phyloP scores from a whole-genome alignment of 2,888 invertebrate genomes.

The Callinectes sapidus region DNA sequence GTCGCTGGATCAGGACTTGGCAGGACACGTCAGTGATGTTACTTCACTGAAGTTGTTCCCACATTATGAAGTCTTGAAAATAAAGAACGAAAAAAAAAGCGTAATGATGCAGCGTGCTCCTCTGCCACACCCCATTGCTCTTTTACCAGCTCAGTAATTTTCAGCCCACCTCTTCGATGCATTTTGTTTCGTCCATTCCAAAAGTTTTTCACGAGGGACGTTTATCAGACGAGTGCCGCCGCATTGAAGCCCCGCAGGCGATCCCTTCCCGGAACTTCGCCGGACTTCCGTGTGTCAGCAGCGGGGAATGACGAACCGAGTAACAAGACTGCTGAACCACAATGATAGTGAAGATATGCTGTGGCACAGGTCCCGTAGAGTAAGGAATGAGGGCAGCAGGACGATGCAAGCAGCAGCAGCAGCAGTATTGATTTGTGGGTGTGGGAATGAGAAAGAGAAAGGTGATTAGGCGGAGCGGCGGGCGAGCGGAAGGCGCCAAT shows the following conservation, averaged over 20 bases:
- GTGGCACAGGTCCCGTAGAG: neutral
- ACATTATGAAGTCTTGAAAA: neutral
- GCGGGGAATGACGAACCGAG: neutral
- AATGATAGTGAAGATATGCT: neutral
- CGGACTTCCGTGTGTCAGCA: neutral
- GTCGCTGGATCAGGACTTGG: neutral
- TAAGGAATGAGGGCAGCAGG: neutral
- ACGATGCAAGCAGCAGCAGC: neutral
- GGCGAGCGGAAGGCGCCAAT: conserved; percentile 21
- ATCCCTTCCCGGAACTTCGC: neutral
- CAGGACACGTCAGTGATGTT: neutral
- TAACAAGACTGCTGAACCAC: neutral
- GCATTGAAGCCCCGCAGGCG: neutral
- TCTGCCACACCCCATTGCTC: neutral
- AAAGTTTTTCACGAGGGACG: neutral
- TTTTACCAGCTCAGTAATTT: neutral
- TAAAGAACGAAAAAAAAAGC: neutral
- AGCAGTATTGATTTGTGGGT: conserved; percentile 1
- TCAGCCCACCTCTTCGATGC: neutral
- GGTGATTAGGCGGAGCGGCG: conserved; percentile 21
- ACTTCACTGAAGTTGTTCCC: neutral
- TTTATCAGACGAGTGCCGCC: neutral
- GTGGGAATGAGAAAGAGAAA: conserved; percentile 20
- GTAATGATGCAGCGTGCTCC: neutral
- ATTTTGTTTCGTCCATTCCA: neutral